These are phyloP conservation scores for Solea senegalensis DNA, from an alignment of 2,113 vertebrate genomes.

Conservation along the genomic window DNA sequence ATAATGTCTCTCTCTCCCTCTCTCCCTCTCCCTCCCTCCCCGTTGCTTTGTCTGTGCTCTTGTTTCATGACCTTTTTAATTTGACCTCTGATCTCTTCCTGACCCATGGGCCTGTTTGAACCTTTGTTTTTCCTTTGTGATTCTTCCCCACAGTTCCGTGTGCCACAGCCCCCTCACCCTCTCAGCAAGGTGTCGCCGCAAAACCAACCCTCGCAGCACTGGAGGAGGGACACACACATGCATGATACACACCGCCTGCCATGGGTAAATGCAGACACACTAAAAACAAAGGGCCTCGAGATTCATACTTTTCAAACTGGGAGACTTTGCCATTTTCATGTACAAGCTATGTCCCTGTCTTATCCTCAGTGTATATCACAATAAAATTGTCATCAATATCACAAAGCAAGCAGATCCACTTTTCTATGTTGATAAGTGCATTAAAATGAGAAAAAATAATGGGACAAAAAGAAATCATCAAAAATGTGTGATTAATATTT, in stretches of 20 bases:
- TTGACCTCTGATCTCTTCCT: slow-evolving; percentile 61
- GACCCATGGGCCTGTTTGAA: slow-evolving; percentile 43
- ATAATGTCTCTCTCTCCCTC: background rate
- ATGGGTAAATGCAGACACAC: slow-evolving; percentile 75
- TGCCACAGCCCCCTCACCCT: slow-evolving; percentile 77
- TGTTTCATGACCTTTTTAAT: slow-evolving; percentile 39
- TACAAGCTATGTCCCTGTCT: no score
- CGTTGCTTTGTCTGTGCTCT: background rate
- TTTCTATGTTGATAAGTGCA: no score
- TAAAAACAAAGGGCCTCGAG: slow-evolving; percentile 2
- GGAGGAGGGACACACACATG: slow-evolving; percentile 79
- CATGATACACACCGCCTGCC: slow-evolving; percentile 73
- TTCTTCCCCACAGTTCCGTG: slow-evolving; percentile 76
- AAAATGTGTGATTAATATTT: no score
- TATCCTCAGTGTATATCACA: no score
- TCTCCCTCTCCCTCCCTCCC: slow-evolving; percentile 25
- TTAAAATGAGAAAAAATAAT: no score
- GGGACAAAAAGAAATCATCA: no score
- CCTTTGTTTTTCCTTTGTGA: slow-evolving; percentile 54
- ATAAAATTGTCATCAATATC: no score
- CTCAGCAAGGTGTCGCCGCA: slow-evolving; percentile 63
- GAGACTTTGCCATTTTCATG: no score
- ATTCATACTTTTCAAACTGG: no score
- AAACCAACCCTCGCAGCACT: slow-evolving; percentile 73
- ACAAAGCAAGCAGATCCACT: no score